These are phyloP conservation scores for Latrodectus geometricus DNA, from an alignment of 1,140 invertebrate species.

Conservation along the genomic window DNA sequence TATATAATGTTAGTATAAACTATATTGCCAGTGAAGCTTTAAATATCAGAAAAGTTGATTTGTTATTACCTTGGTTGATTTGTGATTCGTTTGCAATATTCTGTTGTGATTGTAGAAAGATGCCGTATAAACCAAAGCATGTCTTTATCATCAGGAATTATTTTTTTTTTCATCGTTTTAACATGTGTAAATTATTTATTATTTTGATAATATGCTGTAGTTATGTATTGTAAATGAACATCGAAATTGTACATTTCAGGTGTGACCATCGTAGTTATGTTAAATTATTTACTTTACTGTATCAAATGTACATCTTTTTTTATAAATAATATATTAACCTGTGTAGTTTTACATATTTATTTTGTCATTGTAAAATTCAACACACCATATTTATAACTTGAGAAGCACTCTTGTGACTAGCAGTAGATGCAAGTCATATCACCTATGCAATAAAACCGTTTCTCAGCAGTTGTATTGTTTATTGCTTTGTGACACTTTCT, in stretches of 20 bases:
- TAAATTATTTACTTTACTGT: slow-evolving; percentile 42
- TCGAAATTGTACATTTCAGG: slow-evolving; percentile 3
- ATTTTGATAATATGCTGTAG: slow-evolving; percentile 6
- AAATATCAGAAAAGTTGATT: too few relatives aligned
- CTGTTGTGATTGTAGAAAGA: too few relatives aligned
- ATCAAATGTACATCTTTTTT: slow-evolving; percentile 31
- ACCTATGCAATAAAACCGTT: slow-evolving; percentile 55
- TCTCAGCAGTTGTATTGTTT: slow-evolving; percentile 12
- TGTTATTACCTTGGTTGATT: too few relatives aligned
- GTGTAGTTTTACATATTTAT: slow-evolving; percentile 31
- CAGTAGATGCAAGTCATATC: slow-evolving; percentile 12
- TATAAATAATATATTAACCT: slow-evolving; percentile 33
- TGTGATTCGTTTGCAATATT: too few relatives aligned
- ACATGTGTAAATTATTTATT: slow-evolving; percentile 37
- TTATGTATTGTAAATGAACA: slow-evolving; percentile 12
- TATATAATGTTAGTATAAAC: too few relatives aligned
- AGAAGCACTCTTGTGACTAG: slow-evolving; percentile 36
- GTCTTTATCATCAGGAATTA: neutral
- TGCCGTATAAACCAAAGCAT: neutral
- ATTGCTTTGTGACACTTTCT: neutral
- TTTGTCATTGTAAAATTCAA: slow-evolving; percentile 19
- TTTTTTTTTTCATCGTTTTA: neutral
- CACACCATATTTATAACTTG: slow-evolving; percentile 26
- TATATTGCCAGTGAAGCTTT: too few relatives aligned
- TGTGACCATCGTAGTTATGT: slow-evolving; percentile 1